Conservation (phyloP, 2,797 vertebrate species). For the Poeciliopsis presidionis region DNA sequence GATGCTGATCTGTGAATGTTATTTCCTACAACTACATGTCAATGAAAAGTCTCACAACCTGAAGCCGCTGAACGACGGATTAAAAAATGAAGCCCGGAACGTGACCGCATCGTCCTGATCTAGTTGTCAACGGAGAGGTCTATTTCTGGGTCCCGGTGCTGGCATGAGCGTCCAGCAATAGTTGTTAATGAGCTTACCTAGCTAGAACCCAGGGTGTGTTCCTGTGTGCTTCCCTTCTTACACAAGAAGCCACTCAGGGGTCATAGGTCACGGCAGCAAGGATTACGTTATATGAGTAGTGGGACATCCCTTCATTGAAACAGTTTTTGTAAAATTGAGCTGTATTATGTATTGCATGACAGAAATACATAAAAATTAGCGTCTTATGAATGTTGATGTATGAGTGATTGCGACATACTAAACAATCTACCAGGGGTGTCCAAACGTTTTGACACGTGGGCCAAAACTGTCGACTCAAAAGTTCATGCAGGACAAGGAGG, state of each 20-base stretch:
- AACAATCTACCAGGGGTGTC: not conserved
- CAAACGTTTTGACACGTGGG: too few relatives aligned
- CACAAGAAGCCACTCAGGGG: conserved; percentile 51
- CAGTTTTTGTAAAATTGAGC: not conserved
- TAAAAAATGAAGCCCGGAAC: not conserved
- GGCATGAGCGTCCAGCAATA: conserved; percentile 37
- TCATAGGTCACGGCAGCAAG: conserved; percentile 49
- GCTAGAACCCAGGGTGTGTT: conserved; percentile 26
- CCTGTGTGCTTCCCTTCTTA: conserved; percentile 55
- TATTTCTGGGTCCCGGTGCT: conserved; percentile 34
- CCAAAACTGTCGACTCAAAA: too few relatives aligned
- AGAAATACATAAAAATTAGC: not conserved
- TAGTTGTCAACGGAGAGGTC: conserved; percentile 16
- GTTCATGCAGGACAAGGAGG: too few relatives aligned
- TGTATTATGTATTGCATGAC: not conserved
- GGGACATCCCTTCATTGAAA: conserved; percentile 7
- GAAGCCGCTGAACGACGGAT: not conserved
- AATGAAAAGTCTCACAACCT: not conserved
- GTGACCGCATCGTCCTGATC: not conserved
- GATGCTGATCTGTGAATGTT: not conserved
- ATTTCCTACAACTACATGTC: not conserved
- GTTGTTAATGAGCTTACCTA: conserved; percentile 71
- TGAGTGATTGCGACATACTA: not conserved
- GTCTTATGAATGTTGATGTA: not conserved
- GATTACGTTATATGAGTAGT: conserved; percentile 53